Conservation (phyloP, 1,140 invertebrate species). For the Gonioctena quinquepunctata region DNA sequence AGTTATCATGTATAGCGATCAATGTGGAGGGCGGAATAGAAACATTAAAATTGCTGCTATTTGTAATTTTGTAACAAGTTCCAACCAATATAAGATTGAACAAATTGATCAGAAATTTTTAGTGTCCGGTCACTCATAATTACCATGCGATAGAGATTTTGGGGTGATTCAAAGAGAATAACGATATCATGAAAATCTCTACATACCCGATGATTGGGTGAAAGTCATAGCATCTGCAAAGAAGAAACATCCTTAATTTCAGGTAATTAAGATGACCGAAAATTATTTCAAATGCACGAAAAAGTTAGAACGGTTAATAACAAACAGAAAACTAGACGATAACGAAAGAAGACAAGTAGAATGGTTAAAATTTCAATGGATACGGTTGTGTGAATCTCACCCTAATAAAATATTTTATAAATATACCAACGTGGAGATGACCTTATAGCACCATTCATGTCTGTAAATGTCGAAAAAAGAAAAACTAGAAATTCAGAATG, state of each 20-base stretch:
- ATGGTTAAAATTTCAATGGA: conserved; percentile 28
- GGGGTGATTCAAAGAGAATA: conserved; percentile 28
- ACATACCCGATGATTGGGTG: conserved; percentile 25
- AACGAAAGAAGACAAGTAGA: conserved; percentile 7
- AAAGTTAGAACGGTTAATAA: not conserved
- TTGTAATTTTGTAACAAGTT: conserved; percentile 21
- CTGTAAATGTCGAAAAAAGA: too few relatives aligned
- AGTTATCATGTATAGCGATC: conserved; percentile 33
- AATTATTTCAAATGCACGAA: conserved; percentile 5
- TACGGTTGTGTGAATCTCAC: too few relatives aligned
- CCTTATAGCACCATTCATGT: too few relatives aligned
- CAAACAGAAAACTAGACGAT: conserved; percentile 14
- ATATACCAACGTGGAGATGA: too few relatives aligned
- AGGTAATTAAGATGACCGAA: conserved; percentile 12
- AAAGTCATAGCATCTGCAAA: conserved; percentile 21
- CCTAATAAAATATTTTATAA: too few relatives aligned
- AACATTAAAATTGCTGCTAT: conserved; percentile 27
- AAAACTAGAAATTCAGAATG: too few relatives aligned
- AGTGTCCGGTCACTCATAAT: conserved; percentile 29
- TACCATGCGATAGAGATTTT: conserved; percentile 34
- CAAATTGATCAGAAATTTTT: conserved; percentile 38
- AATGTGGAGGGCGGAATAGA: conserved; percentile 30
- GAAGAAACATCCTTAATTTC: conserved; percentile 23
- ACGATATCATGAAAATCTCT: conserved; percentile 23
- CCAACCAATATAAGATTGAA: conserved; percentile 11